Percentiles rank a stretch among this genome's conserved stretches.
Evolutionary conservation across 2,797 vertebrate species (phyloP).

Genomic region (Anguilla anguilla): DNA sequence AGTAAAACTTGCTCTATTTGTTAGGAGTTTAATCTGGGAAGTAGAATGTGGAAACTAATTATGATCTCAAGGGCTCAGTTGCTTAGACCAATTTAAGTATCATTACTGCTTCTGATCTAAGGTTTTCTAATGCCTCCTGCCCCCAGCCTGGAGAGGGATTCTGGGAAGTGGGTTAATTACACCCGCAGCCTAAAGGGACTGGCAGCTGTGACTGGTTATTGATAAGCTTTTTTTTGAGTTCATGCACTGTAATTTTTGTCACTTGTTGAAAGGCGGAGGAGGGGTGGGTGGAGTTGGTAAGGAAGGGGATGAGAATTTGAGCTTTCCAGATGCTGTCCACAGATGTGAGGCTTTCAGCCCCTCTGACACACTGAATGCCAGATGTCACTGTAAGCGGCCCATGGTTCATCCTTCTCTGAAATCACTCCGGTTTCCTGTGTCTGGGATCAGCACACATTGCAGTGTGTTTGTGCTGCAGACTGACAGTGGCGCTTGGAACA

Average conservation of each 20-base stretch:
- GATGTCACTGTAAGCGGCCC: background rate
- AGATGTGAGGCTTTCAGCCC: background rate
- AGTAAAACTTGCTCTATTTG: background rate
- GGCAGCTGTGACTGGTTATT: background rate
- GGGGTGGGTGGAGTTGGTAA: background rate
- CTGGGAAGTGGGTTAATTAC: conserved; percentile 2
- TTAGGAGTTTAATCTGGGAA: background rate
- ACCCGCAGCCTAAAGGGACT: background rate
- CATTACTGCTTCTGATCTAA: conserved; percentile 1
- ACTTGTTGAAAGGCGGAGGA: background rate
- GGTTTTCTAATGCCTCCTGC: background rate
- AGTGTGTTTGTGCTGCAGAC: background rate
- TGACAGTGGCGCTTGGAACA: background rate
- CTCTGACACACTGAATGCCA: background rate
- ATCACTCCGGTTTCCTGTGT: background rate
- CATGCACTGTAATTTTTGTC: background rate
- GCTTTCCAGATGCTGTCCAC: background rate
- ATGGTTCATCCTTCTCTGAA: background rate
- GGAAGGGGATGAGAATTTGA: background rate
- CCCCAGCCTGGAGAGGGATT: background rate
- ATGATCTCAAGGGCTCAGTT: background rate
- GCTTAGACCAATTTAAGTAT: background rate
- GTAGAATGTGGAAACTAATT: background rate
- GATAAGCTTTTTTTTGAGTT: background rate
- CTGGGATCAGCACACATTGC: background rate